Evolutionary conservation across 2,797 vertebrate genomes (phyloP), one percentile per base, ranked within the genome.

Genomic region (Buphagus erythrorhynchus): DNA sequence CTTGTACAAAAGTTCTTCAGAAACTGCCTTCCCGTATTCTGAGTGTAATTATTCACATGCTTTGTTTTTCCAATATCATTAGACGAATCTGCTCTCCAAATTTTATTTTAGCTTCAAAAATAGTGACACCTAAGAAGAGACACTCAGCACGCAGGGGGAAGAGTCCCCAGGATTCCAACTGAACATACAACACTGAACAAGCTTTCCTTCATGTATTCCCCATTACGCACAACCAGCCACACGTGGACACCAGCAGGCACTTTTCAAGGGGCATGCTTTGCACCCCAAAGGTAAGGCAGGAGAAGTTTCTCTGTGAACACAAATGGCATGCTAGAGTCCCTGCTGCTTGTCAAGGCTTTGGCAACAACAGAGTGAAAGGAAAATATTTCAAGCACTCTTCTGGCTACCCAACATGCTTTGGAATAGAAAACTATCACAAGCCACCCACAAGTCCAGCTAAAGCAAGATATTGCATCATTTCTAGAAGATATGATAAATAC

Each of bases 31-130:
- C 54, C 51, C 9, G 2, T 17, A 22, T 40, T 52, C 74, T 11
- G 6, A 62, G 51, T 1, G 1, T 15, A 52, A 79, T 6, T 31
- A 76, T 4, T 40, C 4, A 11, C 38, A 9, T 0, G 1, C 33
- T 71, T 55, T 46, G 12, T 22, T 80, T 71, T 49, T 55, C 52
- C 45, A 29, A 6, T 13, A 28, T 4, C 35, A n/a, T 33, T 31
- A 40, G 29, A 0, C 45, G 18, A 79, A 82, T 19, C 28, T 45
- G 33, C 33, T 76, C 71, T 69, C 36, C 28, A 52, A 55, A 43
- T 40, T 73, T 2, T 0, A 54, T 69, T 66, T 58, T 22, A 5
- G 28, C 26, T 86, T 91, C 16, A 65, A 51, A 81, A 90, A 35
- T 1, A 62, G 31, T 4, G 15, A 48, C 13, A 72, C 11, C 19